Evolutionary conservation across 2,113 vertebrate genomes (phyloP).

Genomic region (Leptobrachium ailaonicum): DNA sequence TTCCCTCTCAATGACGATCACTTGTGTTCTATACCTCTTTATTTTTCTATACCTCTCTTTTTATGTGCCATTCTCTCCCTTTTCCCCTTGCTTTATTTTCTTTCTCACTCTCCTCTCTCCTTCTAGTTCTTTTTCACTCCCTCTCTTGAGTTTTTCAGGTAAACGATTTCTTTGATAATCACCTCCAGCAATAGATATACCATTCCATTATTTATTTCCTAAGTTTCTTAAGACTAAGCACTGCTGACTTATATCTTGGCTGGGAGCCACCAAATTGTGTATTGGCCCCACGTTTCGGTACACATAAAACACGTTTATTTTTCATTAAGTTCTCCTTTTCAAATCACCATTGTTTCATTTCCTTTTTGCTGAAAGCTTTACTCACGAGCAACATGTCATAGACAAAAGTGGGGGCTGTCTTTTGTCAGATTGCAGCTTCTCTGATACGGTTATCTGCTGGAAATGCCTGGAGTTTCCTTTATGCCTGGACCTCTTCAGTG

Average conservation of each 20-base stretch:
- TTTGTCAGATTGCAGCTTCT: constrained; percentile 18
- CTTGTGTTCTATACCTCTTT: too few relatives aligned
- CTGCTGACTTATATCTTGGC: neutral
- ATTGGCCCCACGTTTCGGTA: constrained; percentile 9
- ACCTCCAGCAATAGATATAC: neutral
- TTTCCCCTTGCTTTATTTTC: too few relatives aligned
- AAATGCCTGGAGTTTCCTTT: neutral
- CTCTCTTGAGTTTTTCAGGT: too few relatives aligned
- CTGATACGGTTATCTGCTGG: neutral
- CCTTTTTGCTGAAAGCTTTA: constrained; percentile 24
- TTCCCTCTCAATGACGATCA: too few relatives aligned
- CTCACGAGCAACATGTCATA: constrained; percentile 13
- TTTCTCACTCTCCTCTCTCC: too few relatives aligned
- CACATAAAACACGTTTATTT: constrained; percentile 20
- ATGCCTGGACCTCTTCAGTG: neutral
- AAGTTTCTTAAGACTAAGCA: neutral
- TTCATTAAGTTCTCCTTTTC: constrained; percentile 8
- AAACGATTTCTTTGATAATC: too few relatives aligned
- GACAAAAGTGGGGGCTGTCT: constrained; percentile 6
- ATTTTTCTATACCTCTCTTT: too few relatives aligned
- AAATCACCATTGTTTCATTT: constrained; percentile 33
- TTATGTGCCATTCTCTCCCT: too few relatives aligned
- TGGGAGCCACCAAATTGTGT: neutral
- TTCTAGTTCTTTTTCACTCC: too few relatives aligned
- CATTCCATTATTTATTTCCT: constrained; percentile 12